Percentiles rank a stretch among this genome's conserved stretches.
These are phyloP conservation scores for Gymnocheta viridis DNA, from an alignment of 2,888 invertebrate species.

Conservation along the genomic window DNA sequence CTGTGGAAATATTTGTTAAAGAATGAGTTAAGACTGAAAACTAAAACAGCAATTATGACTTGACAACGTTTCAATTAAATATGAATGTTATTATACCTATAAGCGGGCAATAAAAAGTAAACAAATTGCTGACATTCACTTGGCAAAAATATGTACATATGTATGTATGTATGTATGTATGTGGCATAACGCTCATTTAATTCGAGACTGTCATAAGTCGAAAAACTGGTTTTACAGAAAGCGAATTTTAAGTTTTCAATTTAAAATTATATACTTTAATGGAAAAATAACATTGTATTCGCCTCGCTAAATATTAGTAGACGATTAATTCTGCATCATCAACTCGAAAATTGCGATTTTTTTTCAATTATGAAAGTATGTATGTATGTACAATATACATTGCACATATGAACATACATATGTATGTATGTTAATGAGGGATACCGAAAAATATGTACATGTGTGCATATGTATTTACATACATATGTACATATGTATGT, in stretches of 20 bases:
- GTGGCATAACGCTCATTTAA: neutral
- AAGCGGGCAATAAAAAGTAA: constrained; percentile 14
- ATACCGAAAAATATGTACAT: no score
- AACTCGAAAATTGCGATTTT: neutral
- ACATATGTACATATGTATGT: neutral
- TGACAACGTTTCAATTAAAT: constrained; percentile 17
- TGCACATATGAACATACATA: neutral
- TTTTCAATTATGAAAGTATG: neutral
- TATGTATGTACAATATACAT: neutral
- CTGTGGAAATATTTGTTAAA: neutral
- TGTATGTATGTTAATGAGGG: no score
- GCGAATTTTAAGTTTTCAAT: neutral
- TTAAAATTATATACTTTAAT: no score
- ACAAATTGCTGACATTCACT: constrained; percentile 38
- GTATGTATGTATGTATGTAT: no score
- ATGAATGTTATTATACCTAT: neutral
- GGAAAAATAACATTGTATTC: no score
- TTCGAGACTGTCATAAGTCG: neutral
- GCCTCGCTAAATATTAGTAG: no score
- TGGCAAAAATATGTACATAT: neutral
- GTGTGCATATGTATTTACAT: neutral
- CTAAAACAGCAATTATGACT: constrained; percentile 7
- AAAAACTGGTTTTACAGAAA: neutral
- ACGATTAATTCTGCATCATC: neutral
- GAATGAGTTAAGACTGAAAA: neutral